Base-by-base conservation (phyloP, 1,140 invertebrate genomes). In the Macrotrachela quadricornifera region DNA sequence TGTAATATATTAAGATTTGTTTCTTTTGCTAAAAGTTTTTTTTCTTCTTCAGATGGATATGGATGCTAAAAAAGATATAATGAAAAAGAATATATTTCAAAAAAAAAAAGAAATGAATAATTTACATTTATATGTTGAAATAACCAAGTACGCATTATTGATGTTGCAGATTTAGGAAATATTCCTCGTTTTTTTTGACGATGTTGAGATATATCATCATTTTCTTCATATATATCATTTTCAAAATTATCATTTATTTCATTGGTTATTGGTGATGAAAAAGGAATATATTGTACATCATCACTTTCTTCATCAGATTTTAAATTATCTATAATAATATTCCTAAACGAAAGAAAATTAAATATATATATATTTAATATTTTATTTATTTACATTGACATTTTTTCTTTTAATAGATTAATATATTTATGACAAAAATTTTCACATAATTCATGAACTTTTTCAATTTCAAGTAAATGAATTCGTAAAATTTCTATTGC, bases 341-440 rank as follows among this genome's bases (percentile, higher is more conserved):
- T 8, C 8, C 21, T 30, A 8, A n/a, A n/a, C n/a, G n/a, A n/a
- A n/a, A n/a, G n/a, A n/a, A n/a, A n/a, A n/a, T n/a, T n/a, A n/a
- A n/a, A n/a, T n/a, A n/a, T n/a, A n/a, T n/a, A n/a, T n/a, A n/a
- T n/a, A n/a, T n/a, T n/a, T n/a, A n/a, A n/a, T n/a, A n/a, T n/a
- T n/a, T n/a, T 30, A 30, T 30, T 30, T 30, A 4, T 8, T 30
- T 97, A 92, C 71, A 96, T 95, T 65, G 90, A 91, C 91, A 97
- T 97, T 77, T 97, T 96, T 68, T 88, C 90, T 77, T 95, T 96
- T 68, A 97, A 75, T 76, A 90, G 96, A 76, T 86, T 90, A 71
- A 97, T 97, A 78, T 99, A 99, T 70, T 91, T 84, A 73, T 94
- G 86, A 76, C 92, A 97, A 79, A 97, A 99, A 76, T 97, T 96